These are phyloP conservation scores for Eustalomyia histrio DNA, from an alignment of 2,888 invertebrate genomes.

Conservation along the genomic window DNA sequence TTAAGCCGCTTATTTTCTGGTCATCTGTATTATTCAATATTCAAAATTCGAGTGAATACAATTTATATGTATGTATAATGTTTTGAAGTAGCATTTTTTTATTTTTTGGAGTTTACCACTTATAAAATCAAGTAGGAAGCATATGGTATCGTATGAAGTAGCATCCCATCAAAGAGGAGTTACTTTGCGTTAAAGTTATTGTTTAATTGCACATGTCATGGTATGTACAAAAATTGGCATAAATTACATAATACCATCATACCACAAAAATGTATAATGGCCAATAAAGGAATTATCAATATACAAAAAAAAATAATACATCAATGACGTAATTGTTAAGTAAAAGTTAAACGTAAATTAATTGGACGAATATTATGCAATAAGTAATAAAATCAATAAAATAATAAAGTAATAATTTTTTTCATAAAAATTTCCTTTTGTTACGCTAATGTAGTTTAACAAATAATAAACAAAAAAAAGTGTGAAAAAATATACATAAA, in stretches of 20 bases:
- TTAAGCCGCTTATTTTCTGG: neutral
- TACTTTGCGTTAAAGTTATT: slow-evolving; percentile 3
- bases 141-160: neutral
- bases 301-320: too few species aligned
- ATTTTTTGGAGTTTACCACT: slow-evolving; percentile 17
- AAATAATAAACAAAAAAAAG: neutral
- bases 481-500: neutral
- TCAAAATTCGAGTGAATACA: neutral
- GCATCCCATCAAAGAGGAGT: slow-evolving; percentile 11
- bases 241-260: neutral
- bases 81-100: neutral
- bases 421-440: neutral
- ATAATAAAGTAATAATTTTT: neutral
- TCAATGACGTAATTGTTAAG: neutral
- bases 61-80: neutral
- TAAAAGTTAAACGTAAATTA: slow-evolving; percentile 1
- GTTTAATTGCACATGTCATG: slow-evolving; percentile 36
- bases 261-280: neutral
- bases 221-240: neutral
- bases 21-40: neutral
- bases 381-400: neutral
- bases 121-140: slow-evolving; percentile 34
- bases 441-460: neutral
- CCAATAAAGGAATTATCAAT: neutral
- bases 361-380: neutral